Conservation (phyloP, 2,113 vertebrate genomes). For the Tupaia chinensis region DNA sequence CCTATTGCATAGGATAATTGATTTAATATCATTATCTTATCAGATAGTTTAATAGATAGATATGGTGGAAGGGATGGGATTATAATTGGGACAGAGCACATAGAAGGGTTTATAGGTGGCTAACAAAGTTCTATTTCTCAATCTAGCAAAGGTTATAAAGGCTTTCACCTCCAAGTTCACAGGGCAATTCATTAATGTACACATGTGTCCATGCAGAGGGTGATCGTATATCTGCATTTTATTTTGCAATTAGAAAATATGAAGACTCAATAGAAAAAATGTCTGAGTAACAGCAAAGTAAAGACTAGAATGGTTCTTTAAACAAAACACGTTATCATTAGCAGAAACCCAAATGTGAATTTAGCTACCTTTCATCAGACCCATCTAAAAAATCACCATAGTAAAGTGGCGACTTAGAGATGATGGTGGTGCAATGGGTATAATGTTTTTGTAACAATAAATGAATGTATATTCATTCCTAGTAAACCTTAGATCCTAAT, state of each 20-base stretch:
- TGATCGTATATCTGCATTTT: slow-evolving; percentile 10
- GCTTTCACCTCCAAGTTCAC: not conserved
- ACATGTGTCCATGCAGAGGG: not conserved
- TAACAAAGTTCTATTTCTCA: not conserved
- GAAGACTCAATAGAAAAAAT: not conserved
- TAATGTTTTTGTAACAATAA: slow-evolving; percentile 26
- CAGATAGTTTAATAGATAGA: not conserved
- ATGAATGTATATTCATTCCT: not conserved
- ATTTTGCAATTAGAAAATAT: not conserved
- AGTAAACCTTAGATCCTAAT: not conserved
- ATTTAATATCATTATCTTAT: too few relatives aligned
- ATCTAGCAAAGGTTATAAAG: not conserved
- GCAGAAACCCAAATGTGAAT: not conserved
- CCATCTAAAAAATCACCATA: not conserved
- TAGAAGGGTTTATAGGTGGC: not conserved
- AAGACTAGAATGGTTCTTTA: not conserved
- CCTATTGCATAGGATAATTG: too few relatives aligned
- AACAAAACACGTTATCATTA: slow-evolving; percentile 13
- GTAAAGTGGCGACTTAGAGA: not conserved
- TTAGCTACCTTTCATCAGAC: slow-evolving; percentile 6
- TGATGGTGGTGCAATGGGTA: not conserved
- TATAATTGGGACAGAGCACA: not conserved
- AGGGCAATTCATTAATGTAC: not conserved
- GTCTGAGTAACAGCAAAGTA: not conserved
- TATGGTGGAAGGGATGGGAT: not conserved